Evolutionary conservation across 1,140 invertebrate genomes (phyloP).

Genomic region (Pogonomyrmex californicus): DNA sequence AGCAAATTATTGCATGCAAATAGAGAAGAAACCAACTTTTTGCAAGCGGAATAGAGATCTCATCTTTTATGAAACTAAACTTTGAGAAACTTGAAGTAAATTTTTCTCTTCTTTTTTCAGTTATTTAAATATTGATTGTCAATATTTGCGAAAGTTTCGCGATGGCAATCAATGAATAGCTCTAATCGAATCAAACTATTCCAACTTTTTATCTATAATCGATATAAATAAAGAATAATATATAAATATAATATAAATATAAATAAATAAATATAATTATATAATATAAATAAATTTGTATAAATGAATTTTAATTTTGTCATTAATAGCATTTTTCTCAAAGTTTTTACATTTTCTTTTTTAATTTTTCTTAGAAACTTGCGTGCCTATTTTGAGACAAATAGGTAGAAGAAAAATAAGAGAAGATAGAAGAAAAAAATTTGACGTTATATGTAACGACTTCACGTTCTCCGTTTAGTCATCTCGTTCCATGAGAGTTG

Average conservation of each 20-base stretch:
- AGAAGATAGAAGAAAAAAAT: background rate
- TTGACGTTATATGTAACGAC: background rate
- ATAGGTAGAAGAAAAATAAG: background rate
- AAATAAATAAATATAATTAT: background rate
- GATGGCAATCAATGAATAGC: background rate
- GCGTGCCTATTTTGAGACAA: background rate
- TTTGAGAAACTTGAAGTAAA: background rate
- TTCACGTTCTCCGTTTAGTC: background rate
- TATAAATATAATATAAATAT: background rate
- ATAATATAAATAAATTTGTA: background rate
- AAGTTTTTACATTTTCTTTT: background rate
- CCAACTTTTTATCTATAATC: background rate
- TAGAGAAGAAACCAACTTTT: background rate
- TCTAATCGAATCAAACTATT: too few relatives aligned
- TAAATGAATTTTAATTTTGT: background rate
- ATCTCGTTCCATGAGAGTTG: background rate
- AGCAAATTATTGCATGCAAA: background rate
- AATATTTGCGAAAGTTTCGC: background rate
- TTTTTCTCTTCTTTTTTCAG: background rate
- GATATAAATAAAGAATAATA: background rate
- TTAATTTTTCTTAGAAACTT: background rate
- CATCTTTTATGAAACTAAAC: background rate
- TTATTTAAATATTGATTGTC: background rate
- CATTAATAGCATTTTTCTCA: background rate
- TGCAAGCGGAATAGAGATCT: background rate